Conservation (phyloP, 53 echinoderm and acorn worm species). For the Temnopleurus reevesii region DNA sequence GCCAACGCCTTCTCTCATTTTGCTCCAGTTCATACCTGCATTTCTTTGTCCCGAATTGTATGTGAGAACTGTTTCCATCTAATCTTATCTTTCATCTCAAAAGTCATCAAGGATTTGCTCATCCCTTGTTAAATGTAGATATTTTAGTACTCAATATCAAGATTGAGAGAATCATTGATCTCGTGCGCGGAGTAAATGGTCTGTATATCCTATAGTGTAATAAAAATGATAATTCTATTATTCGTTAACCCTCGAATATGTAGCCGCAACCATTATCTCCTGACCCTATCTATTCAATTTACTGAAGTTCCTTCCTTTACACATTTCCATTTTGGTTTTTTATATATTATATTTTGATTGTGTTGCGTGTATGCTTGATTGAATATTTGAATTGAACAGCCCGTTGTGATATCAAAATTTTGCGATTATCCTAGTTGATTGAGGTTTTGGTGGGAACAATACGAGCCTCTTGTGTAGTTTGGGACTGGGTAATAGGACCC, state of each 20-base stretch:
- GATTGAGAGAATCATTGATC: background rate
- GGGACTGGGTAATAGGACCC: slow-evolving; percentile 31
- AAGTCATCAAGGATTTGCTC: background rate
- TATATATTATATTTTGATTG: slow-evolving; percentile 18
- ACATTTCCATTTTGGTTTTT: background rate
- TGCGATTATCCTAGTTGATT: slow-evolving; percentile 55
- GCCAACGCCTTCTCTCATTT: slow-evolving; percentile 28
- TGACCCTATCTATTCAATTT: slow-evolving; percentile 31
- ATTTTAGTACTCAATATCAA: background rate
- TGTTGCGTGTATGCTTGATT: slow-evolving; percentile 39
- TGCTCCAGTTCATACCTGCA: background rate
- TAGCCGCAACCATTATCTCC: slow-evolving; percentile 18
- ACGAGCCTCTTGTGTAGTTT: background rate
- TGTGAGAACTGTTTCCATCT: background rate
- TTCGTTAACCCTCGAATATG: background rate
- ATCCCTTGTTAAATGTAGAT: background rate
- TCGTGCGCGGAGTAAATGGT: slow-evolving; percentile 37
- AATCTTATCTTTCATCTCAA: background rate
- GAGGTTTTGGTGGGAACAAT: slow-evolving; percentile 50
- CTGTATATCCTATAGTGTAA: slow-evolving; percentile 26
- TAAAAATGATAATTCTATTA: slow-evolving; percentile 14
- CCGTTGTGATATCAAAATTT: slow-evolving; percentile 54
- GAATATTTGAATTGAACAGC: slow-evolving; percentile 48
- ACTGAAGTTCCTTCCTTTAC: slow-evolving; percentile 16
- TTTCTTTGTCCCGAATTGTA: background rate